Conservation (phyloP, 53 echinoderm and acorn worm genomes). For the Stichopus horrens region DNA sequence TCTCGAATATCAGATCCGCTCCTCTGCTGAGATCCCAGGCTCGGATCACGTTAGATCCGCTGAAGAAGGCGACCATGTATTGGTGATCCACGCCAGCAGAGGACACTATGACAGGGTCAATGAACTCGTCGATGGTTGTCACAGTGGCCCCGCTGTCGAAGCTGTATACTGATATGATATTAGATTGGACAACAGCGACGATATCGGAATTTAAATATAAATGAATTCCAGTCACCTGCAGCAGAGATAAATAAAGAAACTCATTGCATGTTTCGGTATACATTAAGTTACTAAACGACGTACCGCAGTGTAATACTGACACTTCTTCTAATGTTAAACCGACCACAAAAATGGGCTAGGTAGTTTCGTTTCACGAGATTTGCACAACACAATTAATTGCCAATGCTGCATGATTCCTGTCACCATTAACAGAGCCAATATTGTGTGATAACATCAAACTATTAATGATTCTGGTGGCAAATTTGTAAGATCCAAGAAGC, state of each 20-base stretch:
- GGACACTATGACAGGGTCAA: constrained; percentile 81
- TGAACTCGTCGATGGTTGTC: constrained; percentile 61
- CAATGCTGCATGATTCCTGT: too few species aligned
- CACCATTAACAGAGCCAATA: too few species aligned
- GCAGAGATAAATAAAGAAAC: background rate
- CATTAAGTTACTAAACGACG: too few species aligned
- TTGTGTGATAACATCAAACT: too few species aligned
- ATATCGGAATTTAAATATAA: constrained; percentile 26
- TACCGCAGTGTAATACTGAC: too few species aligned
- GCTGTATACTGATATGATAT: constrained; percentile 65
- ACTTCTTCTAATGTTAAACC: too few species aligned
- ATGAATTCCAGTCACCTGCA: constrained; percentile 24
- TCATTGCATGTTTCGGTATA: background rate
- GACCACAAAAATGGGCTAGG: too few species aligned
- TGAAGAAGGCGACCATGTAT: constrained; percentile 83
- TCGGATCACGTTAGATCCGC: constrained; percentile 83
- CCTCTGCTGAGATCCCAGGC: constrained; percentile 70
- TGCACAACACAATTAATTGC: too few species aligned
- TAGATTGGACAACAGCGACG: constrained; percentile 50
- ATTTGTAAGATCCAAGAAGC: too few species aligned
- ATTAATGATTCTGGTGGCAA: too few species aligned
- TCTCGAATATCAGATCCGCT: constrained; percentile 44
- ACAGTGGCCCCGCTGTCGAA: constrained; percentile 45
- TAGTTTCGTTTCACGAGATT: too few species aligned
- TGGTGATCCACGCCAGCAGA: constrained; percentile 68